Base-by-base conservation (phyloP, 2,113 vertebrate genomes). In the Trachemys scripta region DNA sequence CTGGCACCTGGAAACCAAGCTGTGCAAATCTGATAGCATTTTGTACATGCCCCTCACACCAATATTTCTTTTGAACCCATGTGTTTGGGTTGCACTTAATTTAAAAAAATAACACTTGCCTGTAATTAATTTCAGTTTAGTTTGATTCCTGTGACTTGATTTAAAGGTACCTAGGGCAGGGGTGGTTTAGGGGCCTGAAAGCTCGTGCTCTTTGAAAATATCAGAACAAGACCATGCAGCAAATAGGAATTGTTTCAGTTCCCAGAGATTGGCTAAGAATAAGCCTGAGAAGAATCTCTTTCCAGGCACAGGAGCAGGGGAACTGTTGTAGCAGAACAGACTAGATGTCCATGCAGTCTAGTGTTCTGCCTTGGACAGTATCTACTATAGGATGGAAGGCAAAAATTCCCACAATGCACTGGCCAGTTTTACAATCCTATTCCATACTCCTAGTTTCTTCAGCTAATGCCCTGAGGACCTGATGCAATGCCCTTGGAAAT, bases 401-500 rank as follows among this genome's bases (percentile, higher is more conserved):
- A 35, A 80, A 69, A 85, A 80, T 29, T 92, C 35, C 38, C 53
- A 1, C 0, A 50, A 83, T 31, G 62, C 0, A 0, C 25, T 47
- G 38, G 38, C 12, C 5, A 92, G 56, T 84, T 76, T 45, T 78
- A 78, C 11, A 78, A 27, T 27, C 75, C 4, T 78, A 12, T 47
- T 47, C 12, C 24, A 27, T 25, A 25, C 42, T 25, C 12, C 11
- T 45, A 6, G 25, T 47, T 78, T 78, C 75, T 78, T 78, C 75
- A 78, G 75, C 27, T 27, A 11, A 47, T 78, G 75, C 13, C 25
- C 42, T 29, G 25, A 80, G 75, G 45, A 88, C 50, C 50, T 93
- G 83, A 50, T 94, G 75, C 57, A 92, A 54, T 59, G 80, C 35
- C 51, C 80, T 82, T 25, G 51, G 80, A 82, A 82, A 56, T 82